These are phyloP conservation scores for Amiota communis DNA, from an alignment of 2,888 invertebrate species.

Conservation along the genomic window DNA sequence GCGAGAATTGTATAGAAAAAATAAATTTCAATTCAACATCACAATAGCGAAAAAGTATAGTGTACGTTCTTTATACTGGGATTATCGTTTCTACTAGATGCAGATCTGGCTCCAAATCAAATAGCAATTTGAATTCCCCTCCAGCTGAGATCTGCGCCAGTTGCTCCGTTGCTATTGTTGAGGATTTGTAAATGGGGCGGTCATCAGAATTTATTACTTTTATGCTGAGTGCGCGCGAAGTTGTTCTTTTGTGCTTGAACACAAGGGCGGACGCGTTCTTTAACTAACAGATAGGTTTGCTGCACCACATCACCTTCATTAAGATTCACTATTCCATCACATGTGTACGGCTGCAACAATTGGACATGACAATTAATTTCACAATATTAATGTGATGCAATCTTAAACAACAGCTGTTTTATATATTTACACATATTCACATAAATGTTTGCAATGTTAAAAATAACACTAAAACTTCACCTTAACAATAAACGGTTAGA, in stretches of 20 bases:
- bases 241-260: conserved; percentile 45
- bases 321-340: conserved; percentile 62
- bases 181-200: too few species aligned
- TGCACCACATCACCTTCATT: conserved; percentile 58
- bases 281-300: conserved; percentile 67
- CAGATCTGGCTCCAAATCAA: conserved; percentile 51
- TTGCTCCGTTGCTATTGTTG: conserved; percentile 36
- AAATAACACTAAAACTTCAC: too few species aligned
- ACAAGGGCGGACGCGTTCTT: conserved; percentile 63
- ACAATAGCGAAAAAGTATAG: conserved; percentile 53
- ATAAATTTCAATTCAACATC: conserved; percentile 44
- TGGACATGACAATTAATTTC: conserved; percentile 16
- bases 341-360: conserved; percentile 53
- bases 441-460: too few species aligned
- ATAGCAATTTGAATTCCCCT: conserved; percentile 68
- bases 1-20: conserved; percentile 48
- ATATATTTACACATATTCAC: too few species aligned
- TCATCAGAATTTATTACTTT: background rate
- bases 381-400: too few species aligned
- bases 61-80: conserved; percentile 25
- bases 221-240: conserved; percentile 46
- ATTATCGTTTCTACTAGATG: background rate
- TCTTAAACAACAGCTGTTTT: too few species aligned
- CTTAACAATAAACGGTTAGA: too few species aligned
- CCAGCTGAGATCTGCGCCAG: conserved; percentile 48